Conservation (phyloP, 1,140 invertebrate genomes). For the Scylla paramamosain region DNA sequence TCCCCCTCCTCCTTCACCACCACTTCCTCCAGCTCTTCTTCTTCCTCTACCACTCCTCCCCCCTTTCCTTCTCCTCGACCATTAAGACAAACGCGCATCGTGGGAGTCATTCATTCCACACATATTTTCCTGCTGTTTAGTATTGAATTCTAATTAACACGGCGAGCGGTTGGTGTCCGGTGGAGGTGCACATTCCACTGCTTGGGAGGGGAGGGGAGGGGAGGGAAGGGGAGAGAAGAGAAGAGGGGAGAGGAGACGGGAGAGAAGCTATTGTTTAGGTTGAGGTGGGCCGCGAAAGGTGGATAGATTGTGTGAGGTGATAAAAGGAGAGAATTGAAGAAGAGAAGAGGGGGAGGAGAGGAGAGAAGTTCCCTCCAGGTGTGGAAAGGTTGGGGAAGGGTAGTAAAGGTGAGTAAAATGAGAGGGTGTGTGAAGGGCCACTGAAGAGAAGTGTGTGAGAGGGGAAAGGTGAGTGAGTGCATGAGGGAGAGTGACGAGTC, state of each 20-base stretch:
- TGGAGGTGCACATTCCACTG: not conserved
- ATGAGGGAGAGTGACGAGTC: not conserved
- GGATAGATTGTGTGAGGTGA: not conserved
- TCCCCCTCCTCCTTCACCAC: too few relatives aligned
- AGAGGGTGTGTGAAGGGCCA: not conserved
- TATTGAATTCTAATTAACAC: not conserved
- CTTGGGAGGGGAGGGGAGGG: not conserved
- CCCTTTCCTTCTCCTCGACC: not conserved
- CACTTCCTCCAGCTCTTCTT: not conserved
- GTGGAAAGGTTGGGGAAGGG: not conserved
- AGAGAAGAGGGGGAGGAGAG: not conserved
- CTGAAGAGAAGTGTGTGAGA: not conserved
- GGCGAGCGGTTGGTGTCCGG: not conserved
- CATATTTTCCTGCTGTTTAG: slow-evolving; percentile 6
- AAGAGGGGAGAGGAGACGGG: not conserved
- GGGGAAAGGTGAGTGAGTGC: not conserved
- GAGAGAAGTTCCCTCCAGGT: not conserved
- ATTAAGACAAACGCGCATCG: not conserved
- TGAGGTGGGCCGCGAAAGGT: not conserved
- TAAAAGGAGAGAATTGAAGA: not conserved
- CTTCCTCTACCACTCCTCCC: not conserved
- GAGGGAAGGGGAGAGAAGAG: not conserved
- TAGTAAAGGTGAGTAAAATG: not conserved
- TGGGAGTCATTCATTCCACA: not conserved
- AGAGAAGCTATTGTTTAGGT: not conserved